phyloP scores from a whole-genome alignment of 2,113 vertebrate genomes.

The Phalacrocorax carbo region DNA sequence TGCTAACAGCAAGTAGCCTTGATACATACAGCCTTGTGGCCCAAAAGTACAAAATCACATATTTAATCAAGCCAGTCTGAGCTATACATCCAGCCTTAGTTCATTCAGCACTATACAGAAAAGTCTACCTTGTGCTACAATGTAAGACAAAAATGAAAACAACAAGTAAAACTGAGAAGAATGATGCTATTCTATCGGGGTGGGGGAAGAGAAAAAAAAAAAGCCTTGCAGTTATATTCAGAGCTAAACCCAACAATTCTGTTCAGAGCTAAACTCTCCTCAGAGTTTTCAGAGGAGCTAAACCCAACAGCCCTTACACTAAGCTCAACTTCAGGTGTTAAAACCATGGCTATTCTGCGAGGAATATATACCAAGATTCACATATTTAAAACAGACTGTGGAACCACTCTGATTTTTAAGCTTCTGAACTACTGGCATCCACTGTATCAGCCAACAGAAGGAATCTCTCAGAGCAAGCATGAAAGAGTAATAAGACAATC shows the following conservation, averaged over 20 bases:
- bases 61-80: neutral
- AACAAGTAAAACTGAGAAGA: neutral
- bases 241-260: neutral
- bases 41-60: neutral
- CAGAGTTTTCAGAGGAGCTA: neutral
- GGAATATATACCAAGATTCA: neutral
- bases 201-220: no score
- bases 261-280: neutral
- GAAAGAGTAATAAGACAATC: neutral
- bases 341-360: neutral
- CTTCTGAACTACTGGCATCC: neutral
- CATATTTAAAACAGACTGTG: neutral
- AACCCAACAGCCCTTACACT: neutral
- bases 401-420: neutral
- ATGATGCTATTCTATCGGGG: accelerated
- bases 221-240: neutral
- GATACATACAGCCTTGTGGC: neutral
- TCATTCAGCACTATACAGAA: neutral
- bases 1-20: neutral
- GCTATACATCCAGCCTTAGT: neutral
- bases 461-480: neutral
- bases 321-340: neutral
- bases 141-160: neutral
- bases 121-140: neutral
- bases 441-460: neutral